A percentile compares a stretch with the other conserved stretches of the same genome.
Evolutionary conservation across 2,797 vertebrate genomes (phyloP).

Genomic region (Cuculus canorus): DNA sequence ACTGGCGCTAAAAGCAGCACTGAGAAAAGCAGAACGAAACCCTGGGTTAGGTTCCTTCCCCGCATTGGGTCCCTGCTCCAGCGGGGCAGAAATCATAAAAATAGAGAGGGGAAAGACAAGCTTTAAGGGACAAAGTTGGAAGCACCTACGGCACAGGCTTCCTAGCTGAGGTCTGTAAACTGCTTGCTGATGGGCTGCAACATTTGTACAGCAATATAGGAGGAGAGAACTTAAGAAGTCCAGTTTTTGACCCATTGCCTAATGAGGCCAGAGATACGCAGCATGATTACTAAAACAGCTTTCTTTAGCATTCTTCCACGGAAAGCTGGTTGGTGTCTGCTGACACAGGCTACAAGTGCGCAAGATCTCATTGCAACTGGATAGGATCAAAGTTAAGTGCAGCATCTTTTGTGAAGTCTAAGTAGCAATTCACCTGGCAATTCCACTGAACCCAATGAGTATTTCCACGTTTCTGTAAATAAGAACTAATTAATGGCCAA

Average conservation of each 20-base stretch:
- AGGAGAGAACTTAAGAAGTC: neutral
- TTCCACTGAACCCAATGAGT: neutral
- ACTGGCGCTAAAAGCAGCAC: neutral
- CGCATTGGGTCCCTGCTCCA: neutral
- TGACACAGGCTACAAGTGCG: neutral
- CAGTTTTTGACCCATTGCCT: conserved; percentile 15
- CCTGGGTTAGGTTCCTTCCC: neutral
- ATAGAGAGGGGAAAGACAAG: neutral
- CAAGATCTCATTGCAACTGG: neutral
- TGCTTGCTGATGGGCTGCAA: neutral
- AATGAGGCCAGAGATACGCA: neutral
- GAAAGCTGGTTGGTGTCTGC: conserved; percentile 3
- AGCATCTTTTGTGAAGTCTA: neutral
- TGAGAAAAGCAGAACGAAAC: neutral
- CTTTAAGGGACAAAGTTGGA: neutral
- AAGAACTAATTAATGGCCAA: conserved; percentile 58
- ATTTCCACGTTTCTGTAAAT: conserved; percentile 50
- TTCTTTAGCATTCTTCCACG: conserved; percentile 54
- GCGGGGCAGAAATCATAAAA: neutral
- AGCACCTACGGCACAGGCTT: neutral
- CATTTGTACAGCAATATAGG: neutral
- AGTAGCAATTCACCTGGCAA: neutral
- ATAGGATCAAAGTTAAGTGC: conserved; percentile 22
- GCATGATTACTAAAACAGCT: neutral
- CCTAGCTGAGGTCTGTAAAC: neutral